Evolutionary conservation across 1,140 invertebrate species (phyloP), one percentile per base, ranked within the genome.

Genomic region (Drosophila murphyi): DNA sequence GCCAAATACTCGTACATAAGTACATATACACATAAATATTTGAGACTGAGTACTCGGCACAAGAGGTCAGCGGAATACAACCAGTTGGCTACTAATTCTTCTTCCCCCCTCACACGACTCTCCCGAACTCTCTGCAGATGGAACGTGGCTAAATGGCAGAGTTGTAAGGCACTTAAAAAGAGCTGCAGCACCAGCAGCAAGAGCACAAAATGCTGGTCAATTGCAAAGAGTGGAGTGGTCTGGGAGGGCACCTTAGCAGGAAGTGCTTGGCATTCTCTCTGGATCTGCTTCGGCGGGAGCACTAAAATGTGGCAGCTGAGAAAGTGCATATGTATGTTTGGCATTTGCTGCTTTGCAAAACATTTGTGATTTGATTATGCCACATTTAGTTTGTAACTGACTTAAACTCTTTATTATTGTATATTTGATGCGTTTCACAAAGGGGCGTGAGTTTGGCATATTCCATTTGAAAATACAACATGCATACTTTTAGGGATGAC

Each of bases 241-340:
- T 62, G 3, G 34, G 48, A 70, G 57, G 51, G 67, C 67, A 62
- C 48, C 67, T 70, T 61, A 31, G 50, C 35, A 62, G 37, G 62
- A 70, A 70, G 67, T 62, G 57, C 35, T 62, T 29, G 2, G 37
- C 67, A 52, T 69, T 62, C 61, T 51, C 52, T 29, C 51, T 34
- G 31, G 7, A 43, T 45, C 12, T 31, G 5, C 10, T 47, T 1
- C 37, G 10, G 2, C 12, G 20, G 35, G 55, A 47, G 34, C 43
- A 59, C 32, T 51, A 35, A 60, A 51, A 35, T 43, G 20, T 32
- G 56, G n/a, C 55, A 78, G 78, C 63, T 70, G 63, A 63, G 63
- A 41, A 59, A 76, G 62, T 82, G 79, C 78, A 82, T 55, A 63
- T 67, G 68, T 78, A 35, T 31, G 29, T 61, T 48, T 45, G 45